Evolutionary conservation across 2,113 vertebrate species (phyloP).

Genomic region (Gallinago jamesoni): DNA sequence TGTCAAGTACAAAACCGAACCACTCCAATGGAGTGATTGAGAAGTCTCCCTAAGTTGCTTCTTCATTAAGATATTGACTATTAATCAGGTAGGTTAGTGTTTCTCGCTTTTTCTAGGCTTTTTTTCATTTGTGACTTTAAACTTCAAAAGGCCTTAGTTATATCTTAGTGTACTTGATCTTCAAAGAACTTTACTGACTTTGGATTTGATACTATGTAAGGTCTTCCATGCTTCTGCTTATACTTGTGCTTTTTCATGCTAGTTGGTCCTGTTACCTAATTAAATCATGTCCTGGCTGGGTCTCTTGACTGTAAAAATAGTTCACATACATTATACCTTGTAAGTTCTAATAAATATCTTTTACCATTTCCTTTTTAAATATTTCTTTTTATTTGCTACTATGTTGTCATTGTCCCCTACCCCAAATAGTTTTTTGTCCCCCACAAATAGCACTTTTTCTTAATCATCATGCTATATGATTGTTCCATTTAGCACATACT

Average conservation of each 20-base stretch:
- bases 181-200: neutral
- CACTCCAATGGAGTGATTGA: neutral
- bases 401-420: neutral
- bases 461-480: neutral
- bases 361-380: neutral
- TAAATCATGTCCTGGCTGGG: neutral
- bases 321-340: neutral
- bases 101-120: neutral
- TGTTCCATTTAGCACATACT: neutral
- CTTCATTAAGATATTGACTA: neutral
- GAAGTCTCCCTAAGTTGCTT: neutral
- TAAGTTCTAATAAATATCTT: neutral
- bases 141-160: slow-evolving; percentile 1
- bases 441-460: neutral
- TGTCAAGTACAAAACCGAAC: neutral
- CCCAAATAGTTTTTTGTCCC: neutral
- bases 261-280: neutral
- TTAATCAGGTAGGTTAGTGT: neutral
- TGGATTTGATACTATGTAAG: neutral
- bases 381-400: neutral
- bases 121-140: neutral
- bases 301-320: neutral
- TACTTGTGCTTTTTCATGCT: neutral
- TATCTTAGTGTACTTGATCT: neutral
- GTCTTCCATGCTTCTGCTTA: neutral